These are phyloP conservation scores for Drosophila bifasciata DNA, from an alignment of 1,140 invertebrate genomes.

Conservation along the genomic window DNA sequence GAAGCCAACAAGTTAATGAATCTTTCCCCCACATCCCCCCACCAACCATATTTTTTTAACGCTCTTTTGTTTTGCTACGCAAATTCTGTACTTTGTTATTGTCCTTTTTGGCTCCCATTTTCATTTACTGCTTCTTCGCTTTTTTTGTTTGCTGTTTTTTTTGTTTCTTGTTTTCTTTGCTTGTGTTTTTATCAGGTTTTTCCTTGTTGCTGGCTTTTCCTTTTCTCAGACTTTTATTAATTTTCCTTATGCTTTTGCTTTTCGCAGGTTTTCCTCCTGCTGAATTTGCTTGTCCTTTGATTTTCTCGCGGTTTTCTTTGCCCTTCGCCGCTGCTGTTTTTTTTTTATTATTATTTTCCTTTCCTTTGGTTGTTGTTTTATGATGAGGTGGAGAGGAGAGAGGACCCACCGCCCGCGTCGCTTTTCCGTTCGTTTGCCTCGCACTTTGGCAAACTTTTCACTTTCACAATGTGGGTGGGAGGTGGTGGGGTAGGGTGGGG, in stretches of 20 bases:
- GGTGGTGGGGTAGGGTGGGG: background rate
- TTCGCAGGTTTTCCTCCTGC: background rate
- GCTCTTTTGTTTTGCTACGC: constrained; percentile 35
- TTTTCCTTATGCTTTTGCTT: constrained; percentile 3
- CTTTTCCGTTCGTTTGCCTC: constrained; percentile 27
- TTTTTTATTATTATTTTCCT: constrained; percentile 23
- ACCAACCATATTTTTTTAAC: background rate
- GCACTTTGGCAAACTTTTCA: constrained; percentile 83
- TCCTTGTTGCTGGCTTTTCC: constrained; percentile 1
- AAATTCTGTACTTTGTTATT: background rate
- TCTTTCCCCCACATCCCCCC: constrained; percentile 37
- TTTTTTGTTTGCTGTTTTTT: no score
- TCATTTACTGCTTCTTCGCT: no score
- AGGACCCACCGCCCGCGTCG: constrained; percentile 4
- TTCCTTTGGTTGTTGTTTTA: constrained; percentile 23
- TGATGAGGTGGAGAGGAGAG: constrained; percentile 7
- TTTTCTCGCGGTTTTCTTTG: background rate
- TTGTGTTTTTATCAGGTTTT: constrained; percentile 7
- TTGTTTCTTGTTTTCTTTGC: no score
- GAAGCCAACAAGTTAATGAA: constrained; percentile 73
- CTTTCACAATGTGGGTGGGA: constrained; percentile 50
- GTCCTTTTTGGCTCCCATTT: no score
- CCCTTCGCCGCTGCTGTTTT: no score
- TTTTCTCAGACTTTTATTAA: background rate
- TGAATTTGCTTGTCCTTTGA: background rate